These are phyloP conservation scores for Girardinichthys multiradiatus DNA, from an alignment of 2,113 vertebrate species.

Conservation along the genomic window DNA sequence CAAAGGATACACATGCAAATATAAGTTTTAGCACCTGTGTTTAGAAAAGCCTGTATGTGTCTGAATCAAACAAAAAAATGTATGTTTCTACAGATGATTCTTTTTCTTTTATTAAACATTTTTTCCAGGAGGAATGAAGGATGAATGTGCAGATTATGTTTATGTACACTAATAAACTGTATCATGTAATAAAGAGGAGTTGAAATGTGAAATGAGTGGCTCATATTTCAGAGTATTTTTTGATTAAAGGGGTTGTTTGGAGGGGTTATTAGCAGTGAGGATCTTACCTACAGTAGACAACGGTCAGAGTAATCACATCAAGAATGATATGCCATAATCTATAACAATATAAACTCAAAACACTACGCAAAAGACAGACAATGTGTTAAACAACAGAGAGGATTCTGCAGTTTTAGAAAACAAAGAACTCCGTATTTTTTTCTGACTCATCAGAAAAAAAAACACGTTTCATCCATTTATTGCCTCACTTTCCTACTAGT, in stretches of 20 bases:
- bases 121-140: background rate
- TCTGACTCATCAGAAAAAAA: too few species aligned
- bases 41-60: conserved; percentile 4
- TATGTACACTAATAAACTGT: conserved; percentile 24
- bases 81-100: background rate
- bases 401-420: too few species aligned
- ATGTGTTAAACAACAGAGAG: too few species aligned
- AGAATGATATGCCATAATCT: too few species aligned
- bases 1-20: background rate
- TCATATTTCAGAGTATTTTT: conserved; percentile 3
- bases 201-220: background rate
- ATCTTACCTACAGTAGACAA: too few species aligned
- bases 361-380: too few species aligned
- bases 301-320: too few species aligned
- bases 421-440: too few species aligned
- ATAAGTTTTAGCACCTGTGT: conserved; percentile 6
- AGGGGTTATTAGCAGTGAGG: conserved; percentile 23
- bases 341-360: too few species aligned
- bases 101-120: background rate
- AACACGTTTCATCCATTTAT: too few species aligned
- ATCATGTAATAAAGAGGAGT: conserved; percentile 18
- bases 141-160: background rate
- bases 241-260: conserved; percentile 13
- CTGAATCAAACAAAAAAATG: background rate
- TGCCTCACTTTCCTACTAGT: too few species aligned